Evolutionary conservation across 1,140 invertebrate genomes (phyloP).

Genomic region (Yoshiicerus persimilis): DNA sequence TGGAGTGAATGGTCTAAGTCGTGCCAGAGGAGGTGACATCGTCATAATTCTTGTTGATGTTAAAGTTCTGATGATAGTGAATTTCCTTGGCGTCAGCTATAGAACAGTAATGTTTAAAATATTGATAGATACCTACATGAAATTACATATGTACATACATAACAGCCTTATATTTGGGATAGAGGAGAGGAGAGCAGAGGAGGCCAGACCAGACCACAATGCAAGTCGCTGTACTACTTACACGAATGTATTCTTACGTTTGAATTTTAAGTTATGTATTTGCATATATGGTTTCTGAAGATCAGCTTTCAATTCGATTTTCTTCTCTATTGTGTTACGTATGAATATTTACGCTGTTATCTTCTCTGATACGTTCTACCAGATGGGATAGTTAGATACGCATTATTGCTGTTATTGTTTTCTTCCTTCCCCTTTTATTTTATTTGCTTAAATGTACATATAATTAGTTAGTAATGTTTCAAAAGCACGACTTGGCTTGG

Average conservation of each 20-base stretch:
- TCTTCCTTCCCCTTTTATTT: neutral
- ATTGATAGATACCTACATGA: neutral
- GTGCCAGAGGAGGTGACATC: constrained; percentile 4
- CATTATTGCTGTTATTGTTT: constrained; percentile 3
- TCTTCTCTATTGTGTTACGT: neutral
- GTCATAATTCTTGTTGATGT: neutral
- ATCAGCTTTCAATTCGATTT: neutral
- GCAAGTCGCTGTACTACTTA: neutral
- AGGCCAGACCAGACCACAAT: too few relatives aligned
- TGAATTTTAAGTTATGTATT: neutral
- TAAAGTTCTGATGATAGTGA: neutral
- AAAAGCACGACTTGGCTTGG: neutral
- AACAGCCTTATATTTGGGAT: neutral
- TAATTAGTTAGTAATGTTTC: neutral
- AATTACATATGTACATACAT: neutral
- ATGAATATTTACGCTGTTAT: neutral
- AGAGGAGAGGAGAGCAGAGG: too few relatives aligned
- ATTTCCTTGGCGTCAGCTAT: neutral
- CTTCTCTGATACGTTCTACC: neutral
- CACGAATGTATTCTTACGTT: neutral
- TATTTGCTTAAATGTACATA: neutral
- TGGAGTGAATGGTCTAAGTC: neutral
- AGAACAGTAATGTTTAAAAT: neutral
- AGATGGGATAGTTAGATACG: neutral
- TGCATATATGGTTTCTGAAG: neutral